Evolutionary conservation across 2,797 vertebrate species (phyloP), one percentile per base, ranked within the genome.

Genomic region (Muscicapa striata): DNA sequence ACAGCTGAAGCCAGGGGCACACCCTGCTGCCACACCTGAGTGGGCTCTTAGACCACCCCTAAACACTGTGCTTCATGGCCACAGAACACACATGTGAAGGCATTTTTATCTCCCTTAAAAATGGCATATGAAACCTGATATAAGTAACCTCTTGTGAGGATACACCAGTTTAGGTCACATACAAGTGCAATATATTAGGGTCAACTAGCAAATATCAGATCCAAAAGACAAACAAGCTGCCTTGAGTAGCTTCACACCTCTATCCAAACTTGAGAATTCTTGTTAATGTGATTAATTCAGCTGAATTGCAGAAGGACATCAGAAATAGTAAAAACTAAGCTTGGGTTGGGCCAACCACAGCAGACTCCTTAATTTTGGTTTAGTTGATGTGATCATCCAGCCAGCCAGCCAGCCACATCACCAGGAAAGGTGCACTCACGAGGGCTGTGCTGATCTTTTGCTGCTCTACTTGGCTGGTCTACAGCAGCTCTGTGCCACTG

Each of bases 121-220:
- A 2, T 0, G 0, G 1, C 11, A 1, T 1, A 16, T 20, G 41
- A 75, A 41, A 84, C 18, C 15, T 3, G 4, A 34, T 2, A 5
- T 3, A 69, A 89, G 13, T 5, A 40, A 20, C 15, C 40, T 3
- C 30, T 67, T 41, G 34, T 0, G 1, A 73, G 29, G 26, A 52
- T 43, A 24, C 5, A 63, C 10, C 18, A 16, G 24, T 15, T 77
- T 15, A 61, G 10, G 11, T 88, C 23, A 23, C 0, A 2, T 10
- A 5, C 19, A 32, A 82, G 12, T 21, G 11, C 30, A 55, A 32
- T 15, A 7, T 13, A 19, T 40, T 13, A 67, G 11, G 21, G 32
- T 45, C 59, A 68, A 36, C 21, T 2, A 76, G 36, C 24, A 83
- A 79, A 61, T 5, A 16, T 5, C 24, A 52, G 13, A 45, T 21